phyloP scores from a whole-genome alignment of 2,888 invertebrate species.

The Noctuana brunneofusca region DNA sequence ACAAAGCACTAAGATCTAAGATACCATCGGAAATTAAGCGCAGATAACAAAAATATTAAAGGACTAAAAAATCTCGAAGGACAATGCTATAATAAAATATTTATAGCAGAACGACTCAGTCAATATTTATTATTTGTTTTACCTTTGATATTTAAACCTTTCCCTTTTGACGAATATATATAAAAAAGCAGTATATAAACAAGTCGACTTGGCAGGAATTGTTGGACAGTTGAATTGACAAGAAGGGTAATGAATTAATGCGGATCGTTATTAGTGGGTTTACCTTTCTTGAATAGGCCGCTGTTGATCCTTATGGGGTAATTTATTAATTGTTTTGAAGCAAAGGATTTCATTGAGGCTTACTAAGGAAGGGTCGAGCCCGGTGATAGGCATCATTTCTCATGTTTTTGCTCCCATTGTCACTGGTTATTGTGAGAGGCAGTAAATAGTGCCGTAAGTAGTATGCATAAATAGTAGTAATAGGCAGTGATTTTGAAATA shows the following conservation, averaged over 20 bases:
- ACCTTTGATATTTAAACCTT: constrained; percentile 1
- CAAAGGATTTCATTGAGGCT: background rate
- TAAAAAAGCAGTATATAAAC: constrained; percentile 9
- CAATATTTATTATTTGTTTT: constrained; percentile 2
- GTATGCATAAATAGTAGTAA: no score
- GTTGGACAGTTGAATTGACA: background rate
- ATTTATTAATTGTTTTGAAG: constrained; percentile 22
- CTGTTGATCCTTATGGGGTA: constrained; percentile 3
- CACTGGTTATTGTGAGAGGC: background rate
- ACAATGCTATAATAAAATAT: background rate
- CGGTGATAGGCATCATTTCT: constrained; percentile 13
- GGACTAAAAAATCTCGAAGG: background rate
- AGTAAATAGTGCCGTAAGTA: background rate
- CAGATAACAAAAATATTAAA: background rate
- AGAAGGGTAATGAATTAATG: constrained; percentile 7
- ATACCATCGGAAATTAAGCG: background rate
- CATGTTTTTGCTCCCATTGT: background rate
- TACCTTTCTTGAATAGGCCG: background rate
- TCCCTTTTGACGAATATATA: background rate
- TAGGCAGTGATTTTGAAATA: background rate
- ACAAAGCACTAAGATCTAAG: background rate
- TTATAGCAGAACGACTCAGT: background rate
- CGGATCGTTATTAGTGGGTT: background rate
- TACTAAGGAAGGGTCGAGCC: background rate
- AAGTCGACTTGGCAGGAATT: background rate